Evolutionary conservation across 2,797 vertebrate species (phyloP).

Genomic region (Garrulus glandarius): DNA sequence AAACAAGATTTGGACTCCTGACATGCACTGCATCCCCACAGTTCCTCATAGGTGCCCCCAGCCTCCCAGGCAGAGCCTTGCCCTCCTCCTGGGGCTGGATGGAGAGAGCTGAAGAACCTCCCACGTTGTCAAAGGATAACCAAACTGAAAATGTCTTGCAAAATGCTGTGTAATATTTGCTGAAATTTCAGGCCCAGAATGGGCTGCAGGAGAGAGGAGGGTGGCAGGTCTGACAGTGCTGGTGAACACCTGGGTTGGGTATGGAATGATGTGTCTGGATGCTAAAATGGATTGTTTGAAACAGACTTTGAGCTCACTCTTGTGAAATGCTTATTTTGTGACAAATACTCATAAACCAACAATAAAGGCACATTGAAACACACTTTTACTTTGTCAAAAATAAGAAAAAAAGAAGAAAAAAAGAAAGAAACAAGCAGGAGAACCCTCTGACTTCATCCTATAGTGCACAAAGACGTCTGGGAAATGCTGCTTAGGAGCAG

Average conservation of each 20-base stretch:
- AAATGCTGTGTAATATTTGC: not conserved
- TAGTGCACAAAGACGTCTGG: not conserved
- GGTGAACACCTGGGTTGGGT: not conserved
- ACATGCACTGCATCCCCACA: not conserved
- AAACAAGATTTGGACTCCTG: not conserved
- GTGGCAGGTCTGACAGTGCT: not conserved
- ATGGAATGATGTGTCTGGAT: not conserved
- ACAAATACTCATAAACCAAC: not conserved
- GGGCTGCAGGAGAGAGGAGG: not conserved
- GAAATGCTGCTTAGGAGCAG: not conserved
- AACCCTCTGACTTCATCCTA: not conserved
- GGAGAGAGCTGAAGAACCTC: not conserved
- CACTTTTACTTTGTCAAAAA: not conserved
- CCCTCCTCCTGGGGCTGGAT: not conserved
- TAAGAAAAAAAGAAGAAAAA: too few relatives aligned
- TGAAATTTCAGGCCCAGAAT: not conserved
- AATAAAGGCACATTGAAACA: not conserved
- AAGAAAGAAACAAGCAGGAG: not conserved
- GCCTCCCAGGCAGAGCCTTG: not conserved
- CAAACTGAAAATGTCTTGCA: not conserved
- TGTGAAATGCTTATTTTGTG: not conserved
- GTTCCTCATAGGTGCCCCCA: not conserved
- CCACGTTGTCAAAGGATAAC: fast-evolving
- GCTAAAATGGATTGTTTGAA: not conserved
- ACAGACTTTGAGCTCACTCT: not conserved